These are phyloP conservation scores for Pseudochirops corinnae DNA, from an alignment of 2,797 vertebrate genomes.

Conservation along the genomic window DNA sequence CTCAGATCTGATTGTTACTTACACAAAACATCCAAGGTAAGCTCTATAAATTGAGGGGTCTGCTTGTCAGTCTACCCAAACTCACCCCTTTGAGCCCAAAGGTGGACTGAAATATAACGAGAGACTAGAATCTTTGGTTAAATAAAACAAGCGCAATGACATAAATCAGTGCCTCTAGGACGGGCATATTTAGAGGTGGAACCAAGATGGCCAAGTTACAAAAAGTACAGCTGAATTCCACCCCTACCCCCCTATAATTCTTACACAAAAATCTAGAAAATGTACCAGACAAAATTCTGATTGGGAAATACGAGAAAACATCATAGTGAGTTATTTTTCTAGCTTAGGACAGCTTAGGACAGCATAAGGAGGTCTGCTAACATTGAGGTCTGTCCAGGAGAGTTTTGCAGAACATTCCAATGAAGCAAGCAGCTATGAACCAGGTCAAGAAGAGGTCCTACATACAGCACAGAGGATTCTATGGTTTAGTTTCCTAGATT, in stretches of 20 bases:
- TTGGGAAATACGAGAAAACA: neutral
- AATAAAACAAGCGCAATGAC: conserved; percentile 6
- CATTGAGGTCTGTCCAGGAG: neutral
- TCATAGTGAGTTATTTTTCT: neutral
- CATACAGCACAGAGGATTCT: neutral
- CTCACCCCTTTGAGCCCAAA: conserved; percentile 3
- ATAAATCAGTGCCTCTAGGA: neutral
- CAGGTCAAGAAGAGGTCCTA: neutral
- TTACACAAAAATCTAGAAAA: neutral
- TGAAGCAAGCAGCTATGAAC: neutral
- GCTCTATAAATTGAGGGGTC: neutral
- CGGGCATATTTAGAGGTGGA: neutral
- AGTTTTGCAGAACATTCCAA: neutral
- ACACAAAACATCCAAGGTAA: neutral
- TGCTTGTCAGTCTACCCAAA: neutral
- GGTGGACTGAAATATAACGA: neutral
- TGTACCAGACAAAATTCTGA: neutral
- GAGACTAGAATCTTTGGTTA: conserved; percentile 36
- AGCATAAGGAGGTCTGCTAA: neutral
- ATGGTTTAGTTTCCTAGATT: neutral
- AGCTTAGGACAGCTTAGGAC: neutral
- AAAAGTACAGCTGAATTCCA: neutral
- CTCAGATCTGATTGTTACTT: neutral
- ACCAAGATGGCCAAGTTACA: neutral
- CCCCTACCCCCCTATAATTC: neutral